Evolutionary conservation across 2,888 invertebrate species (phyloP), one percentile per base, ranked within the genome.

Genomic region (Epinotia brunnichana): DNA sequence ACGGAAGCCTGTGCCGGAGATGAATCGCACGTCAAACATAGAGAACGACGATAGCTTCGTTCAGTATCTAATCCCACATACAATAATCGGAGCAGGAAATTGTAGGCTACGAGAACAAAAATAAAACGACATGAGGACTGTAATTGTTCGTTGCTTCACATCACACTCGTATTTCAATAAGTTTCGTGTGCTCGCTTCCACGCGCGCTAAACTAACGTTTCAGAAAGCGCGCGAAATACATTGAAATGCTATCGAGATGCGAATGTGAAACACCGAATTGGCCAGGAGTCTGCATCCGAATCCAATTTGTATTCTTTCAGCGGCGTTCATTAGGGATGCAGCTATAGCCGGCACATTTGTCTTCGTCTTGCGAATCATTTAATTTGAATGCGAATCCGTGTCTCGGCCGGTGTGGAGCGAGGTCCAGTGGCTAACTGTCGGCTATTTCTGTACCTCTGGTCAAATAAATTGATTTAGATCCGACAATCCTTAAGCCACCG

Each of bases 351-450:
- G 24, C 41, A 64, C 74, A 76, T 73, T 74, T 59, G 70, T 74
- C 64, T 74, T 61, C 67, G 66, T 64, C 69, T 60, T 60, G 78
- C 79, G 81, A 81, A 77, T 82, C 78, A 82, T 84, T 85, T 82
- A 80, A 83, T 83, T 83, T 81, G 80, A 84, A 85, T 83, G 79
- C 80, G 74, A 76, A 77, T 78, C 77, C 80, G 82, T 82, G 80
- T 81, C 75, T 76, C 71, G 10, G 60, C 41, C 60, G n/a, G 59
- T 11, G 35, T 10, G 3, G 17, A 9, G 35, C 9, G 35, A 21
- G 15, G 44, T 3, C 35, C 13, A 35, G 7, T n/a, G 11, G 10
- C 51, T n/a, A 54, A 19, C 21, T 21, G 24, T 54, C 10, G 41
- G 60, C 48, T n/a, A n/a, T 48, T 44, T 24, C 17, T 7, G n/a